Evolutionary conservation across 37 sponge, comb jelly and placozoan species (phyloP).

Genomic region (Diacarnus erythraeanus): DNA sequence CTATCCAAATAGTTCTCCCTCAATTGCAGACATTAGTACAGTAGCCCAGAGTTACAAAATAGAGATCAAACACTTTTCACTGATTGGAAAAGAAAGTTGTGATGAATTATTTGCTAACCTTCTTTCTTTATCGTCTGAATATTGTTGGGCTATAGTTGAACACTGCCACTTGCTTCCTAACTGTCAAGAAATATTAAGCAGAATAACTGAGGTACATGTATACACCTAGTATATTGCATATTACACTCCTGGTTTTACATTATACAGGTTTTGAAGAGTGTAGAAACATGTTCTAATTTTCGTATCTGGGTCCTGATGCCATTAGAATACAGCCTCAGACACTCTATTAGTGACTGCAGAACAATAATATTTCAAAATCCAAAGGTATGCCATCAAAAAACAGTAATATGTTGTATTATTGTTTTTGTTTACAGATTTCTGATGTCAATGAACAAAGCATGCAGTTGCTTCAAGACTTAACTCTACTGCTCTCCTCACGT

Average conservation of each 20-base stretch:
- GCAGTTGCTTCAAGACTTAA: conserved; percentile 3
- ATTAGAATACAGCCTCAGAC: neutral
- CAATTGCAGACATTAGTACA: neutral
- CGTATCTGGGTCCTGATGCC: conserved; percentile 23
- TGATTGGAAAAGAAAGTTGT: neutral
- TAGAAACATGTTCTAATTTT: neutral
- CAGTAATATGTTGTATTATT: neutral
- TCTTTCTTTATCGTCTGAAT: neutral
- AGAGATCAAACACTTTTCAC: neutral
- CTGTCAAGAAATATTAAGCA: neutral
- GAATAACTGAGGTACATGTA: neutral
- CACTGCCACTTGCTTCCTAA: conserved; percentile 10
- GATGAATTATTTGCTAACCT: conserved; percentile 2
- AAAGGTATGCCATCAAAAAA: neutral
- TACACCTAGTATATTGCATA: neutral
- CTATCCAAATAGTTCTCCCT: neutral
- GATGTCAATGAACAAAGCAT: neutral
- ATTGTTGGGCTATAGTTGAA: conserved; percentile 26
- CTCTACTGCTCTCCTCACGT: neutral
- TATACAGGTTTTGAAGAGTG: neutral
- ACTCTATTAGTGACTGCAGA: neutral
- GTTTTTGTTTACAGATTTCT: neutral
- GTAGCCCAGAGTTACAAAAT: neutral
- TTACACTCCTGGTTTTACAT: neutral
- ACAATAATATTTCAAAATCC: neutral